Conservation (phyloP, 2,797 vertebrate genomes). For the Malacoraja senta region DNA sequence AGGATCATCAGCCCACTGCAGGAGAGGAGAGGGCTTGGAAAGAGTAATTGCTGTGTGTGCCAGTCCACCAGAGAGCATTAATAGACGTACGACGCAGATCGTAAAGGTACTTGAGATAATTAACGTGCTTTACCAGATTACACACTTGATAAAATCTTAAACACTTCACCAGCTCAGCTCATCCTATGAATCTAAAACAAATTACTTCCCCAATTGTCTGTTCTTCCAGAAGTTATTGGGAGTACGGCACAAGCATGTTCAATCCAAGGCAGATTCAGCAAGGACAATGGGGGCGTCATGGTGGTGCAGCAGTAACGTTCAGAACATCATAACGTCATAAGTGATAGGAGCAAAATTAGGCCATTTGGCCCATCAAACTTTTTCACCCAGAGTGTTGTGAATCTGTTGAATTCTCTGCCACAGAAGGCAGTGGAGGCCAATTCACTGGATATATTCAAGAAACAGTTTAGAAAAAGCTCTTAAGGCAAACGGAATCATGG, state of each 20-base stretch:
- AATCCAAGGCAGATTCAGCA: background rate
- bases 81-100: slow-evolving; percentile 25
- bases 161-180: slow-evolving; percentile 11
- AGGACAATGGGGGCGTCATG: too few species aligned
- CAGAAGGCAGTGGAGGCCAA: too few species aligned
- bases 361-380: too few species aligned
- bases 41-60: slow-evolving; percentile 10
- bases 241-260: background rate
- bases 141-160: slow-evolving; percentile 26
- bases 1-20: background rate
- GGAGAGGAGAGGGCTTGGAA: slow-evolving; percentile 18
- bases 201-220: slow-evolving; percentile 8
- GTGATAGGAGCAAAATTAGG: too few species aligned
- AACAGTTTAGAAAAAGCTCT: too few species aligned
- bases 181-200: slow-evolving; percentile 17
- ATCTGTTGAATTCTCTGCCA: too few species aligned
- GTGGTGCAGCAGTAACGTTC: too few species aligned
- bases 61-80: slow-evolving; percentile 4
- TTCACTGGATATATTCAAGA: too few species aligned
- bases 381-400: too few species aligned
- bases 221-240: slow-evolving; percentile 3
- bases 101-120: slow-evolving; percentile 31
- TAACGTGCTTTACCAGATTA: slow-evolving; percentile 30
- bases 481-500: too few species aligned
- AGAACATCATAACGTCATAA: too few species aligned